Base-by-base conservation (phyloP, 2,797 vertebrate genomes). In the Spinus olivaceus region DNA sequence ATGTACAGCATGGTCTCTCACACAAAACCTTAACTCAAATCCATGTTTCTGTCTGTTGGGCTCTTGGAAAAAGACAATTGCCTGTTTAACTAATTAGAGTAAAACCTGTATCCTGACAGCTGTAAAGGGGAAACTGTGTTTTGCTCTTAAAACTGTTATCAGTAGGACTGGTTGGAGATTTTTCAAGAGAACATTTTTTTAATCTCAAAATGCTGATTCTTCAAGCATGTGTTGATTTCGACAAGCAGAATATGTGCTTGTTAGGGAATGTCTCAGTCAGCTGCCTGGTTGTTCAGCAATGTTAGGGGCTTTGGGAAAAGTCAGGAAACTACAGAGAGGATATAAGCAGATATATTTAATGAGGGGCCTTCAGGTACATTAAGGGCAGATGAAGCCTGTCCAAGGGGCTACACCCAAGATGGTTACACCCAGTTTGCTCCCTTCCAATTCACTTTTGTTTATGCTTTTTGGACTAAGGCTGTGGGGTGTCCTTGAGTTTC, bases 21-120 rank as follows among this genome's bases (percentile, higher is more conserved):
- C 17, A 67, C 5, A 63, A 85, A 90, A 30, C 15, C 14, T 54
- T 44, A 92, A 70, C 35, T 63, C 63, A 57, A n/a, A 74, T 49
- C 28, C 17, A 46, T 1, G 1, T 49, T 57, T 91, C 47, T 70
- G 51, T 76, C 71, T 81, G 12, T 22, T 82, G 44, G 50, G 27
- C 8, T 88, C 23, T 50, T 10, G 4, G 39, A 85, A 92, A 88
- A 85, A 74, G 56, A 83, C 70, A 81, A 56, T 86, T 97, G 32
- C 42, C 81, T 86, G 53, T 67, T 90, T 70, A 94, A 88, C 56
- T 54, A 70, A 70, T 92, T 76, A 41, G 4, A 73, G 60, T 46
- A 70, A 87, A 95, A 73, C 28, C 28, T 77, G 11, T 51, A 77
- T 81, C 78, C 65, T 92, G 88, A 87, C 86, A 92, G n/a, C 51